Base-by-base conservation (phyloP, 1,140 invertebrate species). In the Drosophila repleta region DNA sequence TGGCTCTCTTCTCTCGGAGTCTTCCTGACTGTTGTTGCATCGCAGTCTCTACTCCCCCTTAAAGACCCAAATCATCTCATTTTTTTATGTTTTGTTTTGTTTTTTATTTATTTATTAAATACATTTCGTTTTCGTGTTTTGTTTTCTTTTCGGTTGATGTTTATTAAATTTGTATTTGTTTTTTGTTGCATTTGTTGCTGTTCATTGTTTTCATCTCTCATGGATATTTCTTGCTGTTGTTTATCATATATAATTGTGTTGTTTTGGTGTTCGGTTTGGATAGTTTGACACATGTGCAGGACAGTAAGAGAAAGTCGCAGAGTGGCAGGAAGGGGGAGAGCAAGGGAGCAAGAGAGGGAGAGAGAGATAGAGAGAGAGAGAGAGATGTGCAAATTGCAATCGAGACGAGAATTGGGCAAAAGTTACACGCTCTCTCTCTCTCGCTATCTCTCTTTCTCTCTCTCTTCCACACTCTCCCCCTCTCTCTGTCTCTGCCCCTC, bases 61-160 rank as follows among this genome's bases (percentile, higher is more conserved):
- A n/a, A n/a, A n/a, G n/a, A n/a, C n/a, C n/a, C n/a, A n/a, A n/a
- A n/a, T n/a, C n/a, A n/a, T 29, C 8, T 29, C 0, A 5, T 26
- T 53, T 72, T 83, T 69, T 74, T 76, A 67, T 49, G 4, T 7
- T 46, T 11, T 46, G 69, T 76, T 69, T 29, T 11, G 18, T 46
- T 20, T 21, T 84, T 64, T 70, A 74, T 85, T 81, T 72, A 76
- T 85, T 85, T 77, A 87, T 87, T 85, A 87, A 85, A 85, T 85
- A 87, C 74, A 82, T 78, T 87, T 85, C 67, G 74, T 87, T 85
- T 79, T 75, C 78, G 35, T 41, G 20, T 72, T 75, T 20, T 69
- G 64, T n/a, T 63, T 58, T 29, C 61, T 79, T 46, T 43, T 63
- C 49, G 63, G 62, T 81, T 81, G 55, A 55, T 77, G 32, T 56